These are phyloP conservation scores for Nomada fabriciana DNA, from an alignment of 2,888 invertebrate species.

Conservation along the genomic window DNA sequence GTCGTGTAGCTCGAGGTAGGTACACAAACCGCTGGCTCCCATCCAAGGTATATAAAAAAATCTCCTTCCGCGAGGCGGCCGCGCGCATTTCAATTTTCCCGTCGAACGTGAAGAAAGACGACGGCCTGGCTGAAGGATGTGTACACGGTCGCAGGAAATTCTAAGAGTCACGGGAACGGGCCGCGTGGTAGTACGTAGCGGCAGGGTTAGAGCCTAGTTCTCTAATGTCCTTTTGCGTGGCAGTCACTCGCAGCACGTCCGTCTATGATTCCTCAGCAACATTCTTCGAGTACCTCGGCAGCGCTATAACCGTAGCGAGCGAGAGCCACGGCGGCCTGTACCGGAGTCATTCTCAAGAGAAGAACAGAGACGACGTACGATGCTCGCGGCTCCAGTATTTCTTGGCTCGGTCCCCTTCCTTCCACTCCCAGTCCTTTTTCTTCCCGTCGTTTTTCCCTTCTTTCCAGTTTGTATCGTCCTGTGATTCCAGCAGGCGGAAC, in stretches of 20 bases:
- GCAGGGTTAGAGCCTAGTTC: slow-evolving; percentile 50
- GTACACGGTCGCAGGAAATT: slow-evolving; percentile 46
- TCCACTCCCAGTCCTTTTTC: slow-evolving; percentile 32
- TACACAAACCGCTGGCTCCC: slow-evolving; percentile 45
- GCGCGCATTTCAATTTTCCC: slow-evolving; percentile 59
- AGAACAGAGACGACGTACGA: slow-evolving; percentile 38
- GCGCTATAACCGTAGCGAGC: slow-evolving; percentile 68
- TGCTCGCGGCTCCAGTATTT: slow-evolving; percentile 64
- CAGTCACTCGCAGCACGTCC: slow-evolving; percentile 66
- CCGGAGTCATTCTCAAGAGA: slow-evolving; percentile 17
- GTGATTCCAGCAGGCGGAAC: slow-evolving; percentile 69
- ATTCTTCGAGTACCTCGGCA: slow-evolving; percentile 61
- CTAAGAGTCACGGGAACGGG: slow-evolving; percentile 54
- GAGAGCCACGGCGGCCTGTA: slow-evolving; percentile 35
- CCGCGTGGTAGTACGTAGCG: slow-evolving; percentile 8
- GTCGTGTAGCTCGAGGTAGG: slow-evolving; percentile 13
- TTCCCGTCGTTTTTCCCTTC: slow-evolving; percentile 55
- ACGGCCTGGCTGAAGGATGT: slow-evolving; percentile 36
- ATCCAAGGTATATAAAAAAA: slow-evolving; percentile 37
- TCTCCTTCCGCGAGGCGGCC: slow-evolving; percentile 33
- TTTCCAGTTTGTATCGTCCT: slow-evolving; percentile 63
- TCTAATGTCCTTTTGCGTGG: slow-evolving; percentile 59
- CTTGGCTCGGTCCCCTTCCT: slow-evolving; percentile 58
- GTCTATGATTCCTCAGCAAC: slow-evolving; percentile 72
- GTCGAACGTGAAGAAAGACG: slow-evolving; percentile 55